These are phyloP conservation scores for Toxotes lorentzi DNA, from an alignment of 2,797 vertebrate species.

Conservation along the genomic window DNA sequence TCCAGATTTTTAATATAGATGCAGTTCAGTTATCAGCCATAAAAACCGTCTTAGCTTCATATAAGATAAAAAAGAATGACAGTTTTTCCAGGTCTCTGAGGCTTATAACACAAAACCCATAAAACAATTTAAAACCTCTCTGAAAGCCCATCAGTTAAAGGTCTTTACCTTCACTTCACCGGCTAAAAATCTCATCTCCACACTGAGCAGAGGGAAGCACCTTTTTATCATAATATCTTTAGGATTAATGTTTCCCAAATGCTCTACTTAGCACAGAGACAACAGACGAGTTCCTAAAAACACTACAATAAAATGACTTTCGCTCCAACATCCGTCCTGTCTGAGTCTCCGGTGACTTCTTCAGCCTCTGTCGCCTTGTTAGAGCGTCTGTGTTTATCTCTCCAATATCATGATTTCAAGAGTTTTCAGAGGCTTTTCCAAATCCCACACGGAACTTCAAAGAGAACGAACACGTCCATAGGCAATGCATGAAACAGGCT, in stretches of 20 bases:
- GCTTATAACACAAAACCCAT: background rate
- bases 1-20: background rate
- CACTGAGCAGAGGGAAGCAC: background rate
- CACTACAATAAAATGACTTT: background rate
- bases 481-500: slow-evolving; percentile 9
- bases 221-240: background rate
- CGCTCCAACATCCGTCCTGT: background rate
- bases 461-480: slow-evolving; percentile 50
- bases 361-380: background rate
- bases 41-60: background rate
- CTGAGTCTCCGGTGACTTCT: slow-evolving; percentile 12
- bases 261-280: background rate
- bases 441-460: slow-evolving; percentile 60
- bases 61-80: background rate
- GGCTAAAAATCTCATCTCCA: background rate
- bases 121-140: background rate
- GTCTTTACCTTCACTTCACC: background rate
- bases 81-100: background rate
- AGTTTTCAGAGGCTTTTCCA: slow-evolving; percentile 32
- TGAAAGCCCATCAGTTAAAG: background rate
- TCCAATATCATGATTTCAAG: slow-evolving; percentile 33
- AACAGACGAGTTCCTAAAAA: background rate
- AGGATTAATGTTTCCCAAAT: background rate
- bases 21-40: background rate
- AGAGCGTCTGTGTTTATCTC: slow-evolving; percentile 35